Evolutionary conservation across 2,888 invertebrate genomes (phyloP), one percentile per base, ranked within the genome.

Genomic region (Hemistola chrysoprasaria): DNA sequence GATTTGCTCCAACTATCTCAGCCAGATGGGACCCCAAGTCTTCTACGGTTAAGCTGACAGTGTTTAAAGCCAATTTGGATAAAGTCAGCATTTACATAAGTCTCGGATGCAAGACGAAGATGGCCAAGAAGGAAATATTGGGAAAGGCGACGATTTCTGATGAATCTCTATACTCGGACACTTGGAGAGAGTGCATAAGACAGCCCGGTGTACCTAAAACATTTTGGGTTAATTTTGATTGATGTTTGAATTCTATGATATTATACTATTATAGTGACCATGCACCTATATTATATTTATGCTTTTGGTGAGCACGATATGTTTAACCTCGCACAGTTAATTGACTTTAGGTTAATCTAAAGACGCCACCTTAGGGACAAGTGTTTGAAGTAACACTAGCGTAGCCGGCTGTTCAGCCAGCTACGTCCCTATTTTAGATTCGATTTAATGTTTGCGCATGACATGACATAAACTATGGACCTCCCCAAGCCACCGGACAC

Each of bases 1-100:
- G 91, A 50, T 95, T 95, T 73, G 85, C 90, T 8, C 95, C 95
- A 3, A 93, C 94, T 2, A 92, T 95, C 41, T 93, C 95, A n/a
- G 92, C 93, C 59, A 93, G 94, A 76, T 93, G 95, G 87, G 92
- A 93, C 58, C 90, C 92, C 0, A 92, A 91, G 56, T 88, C 91
- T 4, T 90, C 93, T 0, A 92, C 91, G 10, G 90, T 93, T 10
- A 89, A 91, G 54, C 90, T 92, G 29, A 90, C 90, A 50, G 91
- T 93, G 3, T 92, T 90, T 69, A 92, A 92, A 59, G 91, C 90
- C 9, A 92, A 90, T 46, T 71, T 93, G 41, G 90, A 89, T 51
- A 90, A 92, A 69, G 90, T 93, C 48, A 92, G 91, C 65, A 91
- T 93, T 56, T 90, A 92, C 50, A 89, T 93, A 31, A 91, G 92